These are phyloP conservation scores for Melanaphis sacchari DNA, from an alignment of 1,140 invertebrate genomes.

Conservation along the genomic window DNA sequence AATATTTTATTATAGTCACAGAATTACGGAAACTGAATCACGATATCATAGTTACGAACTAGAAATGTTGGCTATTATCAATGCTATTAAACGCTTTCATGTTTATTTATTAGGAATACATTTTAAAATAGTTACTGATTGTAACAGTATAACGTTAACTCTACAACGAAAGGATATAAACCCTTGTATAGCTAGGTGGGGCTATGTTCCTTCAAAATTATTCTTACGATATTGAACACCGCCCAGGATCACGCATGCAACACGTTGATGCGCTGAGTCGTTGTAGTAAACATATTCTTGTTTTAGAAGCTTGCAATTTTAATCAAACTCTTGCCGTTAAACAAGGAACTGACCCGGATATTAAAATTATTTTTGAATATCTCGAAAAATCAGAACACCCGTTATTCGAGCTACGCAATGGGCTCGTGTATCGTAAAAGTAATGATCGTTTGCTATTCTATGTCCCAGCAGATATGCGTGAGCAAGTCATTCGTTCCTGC, in stretches of 20 bases:
- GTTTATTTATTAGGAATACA: constrained; percentile 7
- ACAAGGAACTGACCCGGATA: background rate
- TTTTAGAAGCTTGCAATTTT: background rate
- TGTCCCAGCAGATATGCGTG: constrained; percentile 28
- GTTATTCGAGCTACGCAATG: background rate
- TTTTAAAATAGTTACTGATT: constrained; percentile 38
- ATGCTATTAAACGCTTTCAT: constrained; percentile 12
- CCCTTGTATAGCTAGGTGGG: constrained; percentile 34
- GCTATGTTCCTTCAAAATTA: background rate
- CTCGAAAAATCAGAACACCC: constrained; percentile 16
- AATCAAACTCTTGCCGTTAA: background rate
- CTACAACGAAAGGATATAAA: background rate
- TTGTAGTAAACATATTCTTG: background rate
- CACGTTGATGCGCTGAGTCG: constrained; percentile 46
- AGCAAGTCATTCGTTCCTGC: constrained; percentile 52
- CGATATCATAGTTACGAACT: background rate
- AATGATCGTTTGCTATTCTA: background rate
- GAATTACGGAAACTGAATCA: constrained; percentile 3
- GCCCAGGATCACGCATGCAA: constrained; percentile 36
- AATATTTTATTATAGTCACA: constrained; percentile 30
- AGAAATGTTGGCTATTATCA: constrained; percentile 16
- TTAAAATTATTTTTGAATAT: background rate
- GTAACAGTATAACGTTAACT: background rate
- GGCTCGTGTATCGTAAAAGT: background rate
- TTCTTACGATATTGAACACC: constrained; percentile 23